Base-by-base conservation (phyloP, 2,113 vertebrate species). In the Ceyx melanurus region DNA sequence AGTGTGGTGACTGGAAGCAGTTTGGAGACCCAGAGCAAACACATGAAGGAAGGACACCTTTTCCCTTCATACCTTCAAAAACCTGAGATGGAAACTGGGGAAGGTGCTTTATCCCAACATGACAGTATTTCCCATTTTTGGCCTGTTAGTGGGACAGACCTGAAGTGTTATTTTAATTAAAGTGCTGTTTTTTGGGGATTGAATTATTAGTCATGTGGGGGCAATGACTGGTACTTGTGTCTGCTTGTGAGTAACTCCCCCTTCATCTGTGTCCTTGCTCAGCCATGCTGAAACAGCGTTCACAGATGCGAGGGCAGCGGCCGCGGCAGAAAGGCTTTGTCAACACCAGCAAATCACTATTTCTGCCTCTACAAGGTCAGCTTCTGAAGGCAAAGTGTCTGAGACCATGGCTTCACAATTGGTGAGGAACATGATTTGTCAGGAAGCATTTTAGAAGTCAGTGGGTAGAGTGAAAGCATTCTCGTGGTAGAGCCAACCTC, bases 331-430 rank as follows among this genome's bases (percentile, higher is more conserved):
- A 91, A 82, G 70, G 53, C 82, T 96, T 90, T 90, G 68, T 86
- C 90, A 93, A 84, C 82, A 90, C 73, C 80, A 90, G 76, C 76
- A 95, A 78, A 93, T 88, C 93, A 56, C 76, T 61, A 23, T 19
- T 90, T 35, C 57, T 81, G 80, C 90, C 72, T 77, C 80, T 72
- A 16, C 92, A 92, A 93, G 88, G 86, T 83, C 92, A 82, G 65
- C 40, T 74, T 56, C 73, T 78, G 76, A 61, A 78, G 61, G 23
- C 51, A 81, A 71, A 0, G 0, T 54, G 61, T 72, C 65, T 1
- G 8, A 88, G 76, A 90, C 82, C 40, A 54, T 0, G 1, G 48
- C 82, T 90, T 46, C 25, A 23, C 40, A 74, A 78, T 42, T 0
- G 1, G 35, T 50, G 77, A 84, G 82, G 53, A 74, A 45, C 23